A percentile compares a stretch with the other conserved stretches of the same genome.
phyloP scores from a whole-genome alignment of 2,797 vertebrate genomes.

The Manis crassicaudata region DNA sequence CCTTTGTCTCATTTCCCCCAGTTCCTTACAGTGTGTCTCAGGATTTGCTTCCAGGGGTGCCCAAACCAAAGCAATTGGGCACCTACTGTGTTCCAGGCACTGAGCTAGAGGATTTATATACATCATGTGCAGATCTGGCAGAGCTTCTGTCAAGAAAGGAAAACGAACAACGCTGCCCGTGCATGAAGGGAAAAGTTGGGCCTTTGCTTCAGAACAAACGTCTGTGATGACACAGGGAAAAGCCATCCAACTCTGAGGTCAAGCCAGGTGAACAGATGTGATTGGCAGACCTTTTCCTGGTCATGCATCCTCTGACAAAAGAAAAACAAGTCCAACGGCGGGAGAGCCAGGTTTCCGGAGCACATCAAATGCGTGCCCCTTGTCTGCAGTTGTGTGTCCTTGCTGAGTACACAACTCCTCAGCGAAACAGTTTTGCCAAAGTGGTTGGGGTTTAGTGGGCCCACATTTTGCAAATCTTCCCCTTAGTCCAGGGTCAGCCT shows the following conservation, averaged over 20 bases:
- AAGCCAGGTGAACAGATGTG: not conserved
- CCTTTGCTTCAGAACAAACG: not conserved
- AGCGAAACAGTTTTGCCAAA: not conserved
- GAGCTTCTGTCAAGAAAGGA: not conserved
- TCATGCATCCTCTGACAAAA: not conserved
- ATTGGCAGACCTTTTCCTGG: not conserved
- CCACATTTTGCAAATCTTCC: not conserved
- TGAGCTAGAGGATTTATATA: not conserved
- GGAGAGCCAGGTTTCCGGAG: not conserved
- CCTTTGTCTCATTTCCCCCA: not conserved
- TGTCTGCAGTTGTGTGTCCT: not conserved
- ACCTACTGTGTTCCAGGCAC: not conserved
- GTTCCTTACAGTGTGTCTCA: not conserved
- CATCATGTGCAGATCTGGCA: not conserved
- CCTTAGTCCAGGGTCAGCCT: not conserved
- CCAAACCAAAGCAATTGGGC: not conserved
- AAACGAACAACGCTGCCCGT: not conserved
- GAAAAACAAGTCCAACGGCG: not conserved
- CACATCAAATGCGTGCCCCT: not conserved
- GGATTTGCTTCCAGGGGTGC: not conserved
- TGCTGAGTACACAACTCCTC: not conserved
- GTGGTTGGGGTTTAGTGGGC: not conserved
- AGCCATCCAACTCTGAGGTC: not conserved
- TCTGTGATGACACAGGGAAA: not conserved
- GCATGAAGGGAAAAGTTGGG: not conserved